Conservation (phyloP, 2,888 invertebrate genomes). For the Morpho deidamia region DNA sequence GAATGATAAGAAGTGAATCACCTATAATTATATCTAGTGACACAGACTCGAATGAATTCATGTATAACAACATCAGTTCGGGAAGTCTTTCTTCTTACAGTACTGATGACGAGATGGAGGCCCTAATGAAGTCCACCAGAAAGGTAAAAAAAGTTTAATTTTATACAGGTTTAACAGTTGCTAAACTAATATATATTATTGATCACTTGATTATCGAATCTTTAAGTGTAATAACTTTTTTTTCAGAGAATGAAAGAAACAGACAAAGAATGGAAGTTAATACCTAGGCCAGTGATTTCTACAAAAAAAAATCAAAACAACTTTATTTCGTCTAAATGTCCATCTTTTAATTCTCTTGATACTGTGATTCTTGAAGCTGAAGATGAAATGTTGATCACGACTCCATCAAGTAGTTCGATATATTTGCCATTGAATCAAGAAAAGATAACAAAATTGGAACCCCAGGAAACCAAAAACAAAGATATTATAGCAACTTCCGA, state of each 20-base stretch:
- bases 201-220: too few relatives aligned
- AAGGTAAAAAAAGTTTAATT: constrained; percentile 29
- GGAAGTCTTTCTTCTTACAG: constrained; percentile 25
- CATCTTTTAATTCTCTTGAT: constrained; percentile 6
- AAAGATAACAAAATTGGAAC: neutral
- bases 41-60: neutral
- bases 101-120: constrained; percentile 35
- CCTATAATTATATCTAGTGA: neutral
- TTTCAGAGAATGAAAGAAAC: constrained; percentile 13
- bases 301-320: too few relatives aligned
- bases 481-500: neutral
- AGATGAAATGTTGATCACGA: neutral
- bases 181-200: neutral
- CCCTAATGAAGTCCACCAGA: constrained; percentile 37
- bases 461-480: neutral
- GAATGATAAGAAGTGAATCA: neutral
- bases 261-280: constrained; percentile 2
- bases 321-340: neutral
- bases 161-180: neutral
- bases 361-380: constrained; percentile 7
- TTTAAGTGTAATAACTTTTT: neutral
- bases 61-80: constrained; percentile 31
- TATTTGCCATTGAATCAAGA: neutral
- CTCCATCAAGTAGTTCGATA: too few relatives aligned
- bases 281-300: neutral